Evolutionary conservation across 2,113 vertebrate genomes (phyloP).

Genomic region (Mohoua ochrocephala): DNA sequence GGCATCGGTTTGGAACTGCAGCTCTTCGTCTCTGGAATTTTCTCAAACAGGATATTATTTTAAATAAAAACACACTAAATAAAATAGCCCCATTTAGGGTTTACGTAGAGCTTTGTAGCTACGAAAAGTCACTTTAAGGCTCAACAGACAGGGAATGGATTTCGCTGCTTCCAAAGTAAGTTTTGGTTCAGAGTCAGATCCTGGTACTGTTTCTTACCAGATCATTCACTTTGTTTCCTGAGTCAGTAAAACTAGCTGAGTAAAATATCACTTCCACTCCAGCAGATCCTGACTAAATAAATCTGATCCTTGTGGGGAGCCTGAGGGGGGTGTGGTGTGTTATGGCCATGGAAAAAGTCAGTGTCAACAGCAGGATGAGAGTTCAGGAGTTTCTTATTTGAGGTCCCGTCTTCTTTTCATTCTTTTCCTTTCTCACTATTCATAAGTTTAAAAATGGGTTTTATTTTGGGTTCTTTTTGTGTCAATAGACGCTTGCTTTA

Average conservation of each 20-base stretch:
- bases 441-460: not conserved
- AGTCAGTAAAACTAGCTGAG: not conserved
- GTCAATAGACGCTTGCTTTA: not conserved
- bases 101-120: not conserved
- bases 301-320: rapidly evolving
- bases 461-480: not conserved
- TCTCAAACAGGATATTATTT: not conserved
- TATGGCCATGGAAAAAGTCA: not conserved
- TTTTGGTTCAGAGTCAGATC: not conserved
- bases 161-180: not conserved
- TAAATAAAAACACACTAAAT: not conserved
- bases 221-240: not conserved
- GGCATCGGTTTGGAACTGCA: not conserved
- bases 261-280: not conserved
- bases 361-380: not conserved
- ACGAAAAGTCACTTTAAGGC: not conserved
- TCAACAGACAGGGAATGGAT: not conserved
- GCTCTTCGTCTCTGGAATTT: not conserved
- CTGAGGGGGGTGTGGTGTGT: not conserved
- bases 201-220: not conserved
- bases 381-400: not conserved
- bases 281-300: not conserved
- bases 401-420: not conserved
- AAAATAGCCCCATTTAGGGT: not conserved
- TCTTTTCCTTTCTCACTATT: not conserved